phyloP scores from a whole-genome alignment of 2,113 vertebrate genomes.

The Cyanoramphus novaezelandiae region DNA sequence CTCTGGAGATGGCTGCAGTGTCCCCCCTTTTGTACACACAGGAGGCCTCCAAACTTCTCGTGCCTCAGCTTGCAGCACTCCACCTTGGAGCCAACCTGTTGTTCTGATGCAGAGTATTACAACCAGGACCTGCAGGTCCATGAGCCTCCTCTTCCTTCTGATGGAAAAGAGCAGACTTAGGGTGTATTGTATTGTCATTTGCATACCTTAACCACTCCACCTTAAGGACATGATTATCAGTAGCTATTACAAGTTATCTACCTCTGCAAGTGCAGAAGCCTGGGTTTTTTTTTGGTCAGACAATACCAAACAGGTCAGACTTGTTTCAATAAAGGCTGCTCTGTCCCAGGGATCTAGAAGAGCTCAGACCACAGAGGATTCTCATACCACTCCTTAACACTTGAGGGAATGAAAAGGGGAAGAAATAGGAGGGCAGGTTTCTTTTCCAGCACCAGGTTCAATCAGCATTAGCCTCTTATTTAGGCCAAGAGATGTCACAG shows the following conservation, averaged over 20 bases:
- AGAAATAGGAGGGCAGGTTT: neutral
- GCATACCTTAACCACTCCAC: neutral
- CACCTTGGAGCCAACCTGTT: neutral
- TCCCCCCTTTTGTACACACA: neutral
- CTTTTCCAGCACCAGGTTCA: constrained; percentile 64
- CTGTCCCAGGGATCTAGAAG: neutral
- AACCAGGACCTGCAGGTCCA: neutral
- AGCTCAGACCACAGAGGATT: neutral
- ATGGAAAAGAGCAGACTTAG: neutral
- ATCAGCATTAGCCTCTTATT: neutral
- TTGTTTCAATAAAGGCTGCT: constrained; percentile 11
- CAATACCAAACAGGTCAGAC: constrained; percentile 19
- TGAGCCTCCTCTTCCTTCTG: neutral
- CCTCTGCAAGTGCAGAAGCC: neutral
- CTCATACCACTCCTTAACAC: constrained; percentile 17
- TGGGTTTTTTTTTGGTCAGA: neutral
- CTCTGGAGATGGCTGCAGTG: neutral
- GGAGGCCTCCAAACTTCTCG: neutral
- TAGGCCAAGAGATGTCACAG: constrained; percentile 46
- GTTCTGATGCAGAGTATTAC: neutral
- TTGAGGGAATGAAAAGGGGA: neutral
- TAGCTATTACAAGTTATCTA: neutral
- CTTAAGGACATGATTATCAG: neutral
- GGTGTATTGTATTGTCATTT: neutral
- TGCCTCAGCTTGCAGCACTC: neutral